These are phyloP conservation scores for Tipula lateralis DNA, from an alignment of 2,888 invertebrate genomes.

Conservation along the genomic window DNA sequence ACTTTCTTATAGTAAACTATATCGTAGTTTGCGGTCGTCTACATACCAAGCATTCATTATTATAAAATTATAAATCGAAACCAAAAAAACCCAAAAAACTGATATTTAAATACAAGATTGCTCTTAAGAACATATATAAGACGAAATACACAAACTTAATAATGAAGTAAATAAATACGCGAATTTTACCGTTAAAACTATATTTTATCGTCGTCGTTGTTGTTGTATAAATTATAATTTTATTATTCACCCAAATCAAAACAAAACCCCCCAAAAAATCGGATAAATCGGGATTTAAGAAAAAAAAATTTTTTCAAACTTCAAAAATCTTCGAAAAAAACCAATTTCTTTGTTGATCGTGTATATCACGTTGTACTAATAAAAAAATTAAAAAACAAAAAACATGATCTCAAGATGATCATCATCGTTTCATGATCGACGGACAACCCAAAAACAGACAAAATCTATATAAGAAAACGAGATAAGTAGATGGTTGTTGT, in stretches of 20 bases:
- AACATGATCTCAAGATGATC: neutral
- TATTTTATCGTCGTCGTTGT: neutral
- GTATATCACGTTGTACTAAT: neutral
- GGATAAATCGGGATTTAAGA: neutral
- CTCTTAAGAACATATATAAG: neutral
- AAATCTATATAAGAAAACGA: neutral
- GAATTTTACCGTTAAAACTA: conserved; percentile 15
- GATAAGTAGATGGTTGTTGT: neutral
- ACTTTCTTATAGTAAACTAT: too few relatives aligned
- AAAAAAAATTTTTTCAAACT: neutral
- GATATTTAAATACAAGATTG: neutral
- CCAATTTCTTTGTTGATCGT: neutral
- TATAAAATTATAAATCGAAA: neutral
- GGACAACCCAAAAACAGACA: neutral
- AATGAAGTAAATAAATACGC: neutral
- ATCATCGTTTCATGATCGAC: neutral
- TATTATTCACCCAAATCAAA: neutral
- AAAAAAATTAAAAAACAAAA: neutral
- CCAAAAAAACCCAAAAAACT: neutral
- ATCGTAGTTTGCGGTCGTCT: too few relatives aligned
- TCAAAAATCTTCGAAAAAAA: neutral
- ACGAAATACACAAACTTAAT: neutral
- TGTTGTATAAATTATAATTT: neutral
- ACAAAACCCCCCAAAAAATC: neutral
- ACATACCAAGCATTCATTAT: too few relatives aligned